A percentile compares a stretch with the other conserved stretches of the same genome.
These are phyloP conservation scores for Bombus breviceps DNA, from an alignment of 1,140 invertebrate genomes.

Conservation along the genomic window DNA sequence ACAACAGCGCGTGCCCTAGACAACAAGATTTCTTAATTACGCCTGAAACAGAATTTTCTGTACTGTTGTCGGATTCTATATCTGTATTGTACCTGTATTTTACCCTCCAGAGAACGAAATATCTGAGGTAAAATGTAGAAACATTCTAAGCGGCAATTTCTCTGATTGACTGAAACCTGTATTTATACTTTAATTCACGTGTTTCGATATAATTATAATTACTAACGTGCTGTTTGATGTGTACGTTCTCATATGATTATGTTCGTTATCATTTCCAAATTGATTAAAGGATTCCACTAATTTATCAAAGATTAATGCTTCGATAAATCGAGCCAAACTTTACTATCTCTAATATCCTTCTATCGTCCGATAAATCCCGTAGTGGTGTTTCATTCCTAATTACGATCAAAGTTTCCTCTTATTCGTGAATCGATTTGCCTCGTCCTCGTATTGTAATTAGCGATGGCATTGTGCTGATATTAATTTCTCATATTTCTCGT, in stretches of 20 bases:
- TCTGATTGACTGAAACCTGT: background rate
- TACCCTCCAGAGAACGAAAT: background rate
- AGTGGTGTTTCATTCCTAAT: background rate
- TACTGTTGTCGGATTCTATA: background rate
- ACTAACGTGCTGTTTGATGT: background rate
- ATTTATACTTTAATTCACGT: background rate
- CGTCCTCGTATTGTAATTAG: background rate
- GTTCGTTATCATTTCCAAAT: background rate
- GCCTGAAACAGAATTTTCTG: slow-evolving; percentile 18
- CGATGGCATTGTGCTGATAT: background rate
- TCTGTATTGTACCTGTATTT: background rate
- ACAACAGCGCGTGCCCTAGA: slow-evolving; percentile 12
- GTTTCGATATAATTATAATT: background rate
- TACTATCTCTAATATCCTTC: background rate
- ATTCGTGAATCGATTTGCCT: background rate
- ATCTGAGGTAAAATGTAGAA: background rate
- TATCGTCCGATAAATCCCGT: background rate
- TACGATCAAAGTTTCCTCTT: background rate
- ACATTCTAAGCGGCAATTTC: background rate
- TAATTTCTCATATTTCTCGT: background rate
- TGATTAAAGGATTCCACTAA: background rate
- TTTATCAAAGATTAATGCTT: background rate
- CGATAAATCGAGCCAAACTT: background rate
- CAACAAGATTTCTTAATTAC: slow-evolving; percentile 45
- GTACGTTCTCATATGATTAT: background rate